Base-by-base conservation (phyloP, 1,140 invertebrate species). In the Whitmania pigra region DNA sequence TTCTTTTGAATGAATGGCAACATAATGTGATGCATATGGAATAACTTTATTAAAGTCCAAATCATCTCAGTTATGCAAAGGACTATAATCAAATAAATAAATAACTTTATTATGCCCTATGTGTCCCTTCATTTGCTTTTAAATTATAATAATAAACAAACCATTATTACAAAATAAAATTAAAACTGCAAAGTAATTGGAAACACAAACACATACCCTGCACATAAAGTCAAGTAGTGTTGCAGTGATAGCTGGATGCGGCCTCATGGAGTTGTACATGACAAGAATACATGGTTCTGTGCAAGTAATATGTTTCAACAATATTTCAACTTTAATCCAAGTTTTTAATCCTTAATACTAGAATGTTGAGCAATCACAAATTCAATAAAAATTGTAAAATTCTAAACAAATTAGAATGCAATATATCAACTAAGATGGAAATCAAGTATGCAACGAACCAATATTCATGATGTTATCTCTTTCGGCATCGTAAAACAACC, bases 391-490 rank as follows among this genome's bases (percentile, higher is more conserved):
- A 60, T 7, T 63, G 20, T 25, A 63, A 63, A 63, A 31, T 63
- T 18, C 0, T 15, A 63, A 22, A 22, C 4, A 63, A 63, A 63
- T 63, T 15, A 31, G 11, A 13, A 18, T 25, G 2, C 22, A 63
- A 25, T 13, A 63, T 18, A 3, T n/a, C 54, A 57, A 57, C 20
- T 9, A n/a, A 25, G 54, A 57, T 57, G 54, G 2, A n/a, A 57
- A 57, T n/a, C 20, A 20, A n/a, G 54, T 25, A 9, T 20, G 20
- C 54, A 63, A 63, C 57, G 11, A 63, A 72, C 86, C 86, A 78
- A 97, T 95, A 81, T 97, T 96, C 94, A 97, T 98, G 74, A 98
- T 98, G 80, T 94, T 97, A 82, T 97, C 94, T 82, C 92, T 92
- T 71, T 92, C 89, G 40, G 90, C 87, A 79, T 97, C 93, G 82